A percentile compares a stretch with the other conserved stretches of the same genome.
Evolutionary conservation across 2,113 vertebrate genomes (phyloP).

Genomic region (Hymenochirus boettgeri): DNA sequence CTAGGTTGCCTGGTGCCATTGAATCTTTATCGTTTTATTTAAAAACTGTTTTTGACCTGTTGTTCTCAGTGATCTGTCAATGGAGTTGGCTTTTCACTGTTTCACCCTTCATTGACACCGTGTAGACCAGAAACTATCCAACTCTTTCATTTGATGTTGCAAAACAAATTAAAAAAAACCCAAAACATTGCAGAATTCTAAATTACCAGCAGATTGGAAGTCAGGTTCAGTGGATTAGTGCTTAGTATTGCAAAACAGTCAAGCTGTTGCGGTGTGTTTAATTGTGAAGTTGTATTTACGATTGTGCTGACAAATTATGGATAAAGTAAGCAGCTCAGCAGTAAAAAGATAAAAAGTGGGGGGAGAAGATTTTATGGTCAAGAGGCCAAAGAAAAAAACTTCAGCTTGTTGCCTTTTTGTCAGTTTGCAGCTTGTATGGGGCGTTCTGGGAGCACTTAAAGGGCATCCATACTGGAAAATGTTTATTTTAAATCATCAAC

Average conservation of each 20-base stretch:
- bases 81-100: too few species aligned
- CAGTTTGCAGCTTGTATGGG: too few species aligned
- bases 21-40: background rate
- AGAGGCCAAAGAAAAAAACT: too few species aligned
- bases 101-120: background rate
- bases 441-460: too few species aligned
- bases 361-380: too few species aligned
- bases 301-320: slow-evolving; percentile 13
- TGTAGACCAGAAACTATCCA: too few species aligned
- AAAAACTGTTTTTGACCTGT: too few species aligned
- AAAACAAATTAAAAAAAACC: background rate
- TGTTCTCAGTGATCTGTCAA: too few species aligned
- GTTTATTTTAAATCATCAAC: too few species aligned
- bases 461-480: too few species aligned
- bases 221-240: background rate
- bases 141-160: background rate
- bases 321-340: slow-evolving; percentile 13
- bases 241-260: background rate
- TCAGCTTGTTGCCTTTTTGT: too few species aligned
- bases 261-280: background rate
- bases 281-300: slow-evolving; percentile 16
- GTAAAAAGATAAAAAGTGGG: background rate
- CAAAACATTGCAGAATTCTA: background rate
- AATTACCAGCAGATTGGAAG: background rate
- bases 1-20: slow-evolving; percentile 15